Base-by-base conservation (phyloP, 2,113 vertebrate species). In the Syrrhaptes paradoxus region DNA sequence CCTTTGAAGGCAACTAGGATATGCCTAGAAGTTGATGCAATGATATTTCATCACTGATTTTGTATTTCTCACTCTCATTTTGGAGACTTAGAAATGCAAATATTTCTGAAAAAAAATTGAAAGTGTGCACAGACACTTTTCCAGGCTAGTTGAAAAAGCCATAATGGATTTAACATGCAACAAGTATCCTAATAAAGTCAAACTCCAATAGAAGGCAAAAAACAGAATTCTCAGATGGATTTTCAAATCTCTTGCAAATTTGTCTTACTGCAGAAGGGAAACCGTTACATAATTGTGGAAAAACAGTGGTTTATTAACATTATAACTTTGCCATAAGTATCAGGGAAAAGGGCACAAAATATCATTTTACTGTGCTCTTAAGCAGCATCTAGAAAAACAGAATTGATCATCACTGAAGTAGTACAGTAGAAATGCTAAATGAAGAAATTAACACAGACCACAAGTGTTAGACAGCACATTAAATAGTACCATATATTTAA, bases 191-290 rank as follows among this genome's bases (percentile, higher is more conserved):
- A 95, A 95, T 72, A 66, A 92, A 10, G 75, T 87, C 29, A 29
- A 89, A 89, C 83, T 73, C 36, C 82, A 96, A 92, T 85, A 67
- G 88, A 96, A 94, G 83, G 43, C 34, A 62, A 92, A 96, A 96
- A 82, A 88, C 49, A 78, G 36, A 10, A 85, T 86, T 86, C 93
- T 93, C 89, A 89, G 65, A 91, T 68, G 67, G 85, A 70, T 89
- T 95, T 95, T 90, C 46, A 91, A 91, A 76, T 68, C 43, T 92
- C 92, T 63, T 85, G 16, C 17, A 61, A 11, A 5, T 52, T 61
- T 68, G 9, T 80, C 26, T 87, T 89, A 46, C 11, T 48, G 22
- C 17, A 84, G 54, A 97, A 79, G 14, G 32, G 45, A 78, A 97
- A 86, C 61, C 77, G 87, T 74, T 91, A 85, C 94, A 85, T 5